Evolutionary conservation across 2,888 invertebrate species (phyloP), one percentile per base, ranked within the genome.

Genomic region (Drosophila kambysellisi): DNA sequence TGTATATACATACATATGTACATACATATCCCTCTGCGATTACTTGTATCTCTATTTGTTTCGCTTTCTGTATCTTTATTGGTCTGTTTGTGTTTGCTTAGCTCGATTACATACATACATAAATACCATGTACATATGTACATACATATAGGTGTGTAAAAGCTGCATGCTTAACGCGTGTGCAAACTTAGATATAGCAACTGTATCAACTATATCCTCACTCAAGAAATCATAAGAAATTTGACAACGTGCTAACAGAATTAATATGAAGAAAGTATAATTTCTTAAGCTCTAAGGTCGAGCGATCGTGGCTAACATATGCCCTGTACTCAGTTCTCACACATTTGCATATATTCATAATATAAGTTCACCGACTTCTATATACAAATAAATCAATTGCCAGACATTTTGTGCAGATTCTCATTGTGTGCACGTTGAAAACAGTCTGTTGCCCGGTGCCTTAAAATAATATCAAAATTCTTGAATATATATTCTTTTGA

Each of bases 1-100:
- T 51, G 1, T 29, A 30, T 48, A n/a, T 39, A 15, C 32, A n/a
- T 39, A 15, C 32, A 57, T 20, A 48, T 30, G 11, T 43, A 15
- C 32, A 35, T 29, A 32, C 33, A 41, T 64, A 35, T 8, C 46
- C 25, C 20, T 48, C 29, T 48, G 46, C 35, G 46, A 59, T 57
- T 69, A 68, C 51, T 43, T 52, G 25, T 54, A 29, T 57, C 52
- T 68, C 56, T 59, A 62, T 70, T 35, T 33, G 57, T 64, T 54
- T 25, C n/a, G 60, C 12, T 37, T 50, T 37, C 74, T 57, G 51
- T 74, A 71, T 77, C 72, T 71, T 60, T 71, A 74, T 56, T 56
- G 65, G 20, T 41, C 35, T 54, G 52, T 43, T 53, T 48, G 43
- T 35, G 46, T 57, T 72, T 57, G 51, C 56, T 62, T 11, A 70